phyloP scores from a whole-genome alignment of 2,888 invertebrate species.

The Strigamia transsilvanica region DNA sequence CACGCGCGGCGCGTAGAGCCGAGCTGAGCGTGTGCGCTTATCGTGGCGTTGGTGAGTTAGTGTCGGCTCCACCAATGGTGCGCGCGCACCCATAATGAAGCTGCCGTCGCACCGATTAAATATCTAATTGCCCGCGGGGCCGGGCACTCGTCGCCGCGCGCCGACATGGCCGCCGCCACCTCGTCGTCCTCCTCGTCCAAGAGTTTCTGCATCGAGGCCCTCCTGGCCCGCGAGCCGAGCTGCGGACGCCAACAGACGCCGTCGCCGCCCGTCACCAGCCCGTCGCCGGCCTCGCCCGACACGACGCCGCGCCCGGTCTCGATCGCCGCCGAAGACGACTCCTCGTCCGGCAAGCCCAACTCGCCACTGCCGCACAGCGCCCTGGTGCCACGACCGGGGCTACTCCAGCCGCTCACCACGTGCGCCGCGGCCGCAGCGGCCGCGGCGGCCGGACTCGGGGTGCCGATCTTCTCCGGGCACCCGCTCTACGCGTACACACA shows the following conservation, averaged over 20 bases:
- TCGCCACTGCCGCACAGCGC: slow-evolving; percentile 46
- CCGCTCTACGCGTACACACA: slow-evolving; percentile 57
- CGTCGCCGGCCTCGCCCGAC: slow-evolving; percentile 1
- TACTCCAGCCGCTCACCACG: slow-evolving; percentile 53
- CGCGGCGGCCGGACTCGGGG: slow-evolving; percentile 48
- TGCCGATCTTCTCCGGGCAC: slow-evolving; percentile 57
- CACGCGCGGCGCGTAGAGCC: neutral
- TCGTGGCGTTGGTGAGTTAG: slow-evolving; percentile 51
- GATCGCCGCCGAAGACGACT: slow-evolving; percentile 23
- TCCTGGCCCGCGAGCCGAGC: slow-evolving; percentile 72
- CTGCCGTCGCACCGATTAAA: slow-evolving; percentile 54
- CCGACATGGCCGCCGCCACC: slow-evolving; percentile 52
- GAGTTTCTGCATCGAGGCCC: slow-evolving; percentile 90
- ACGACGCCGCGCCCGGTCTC: slow-evolving; percentile 7
- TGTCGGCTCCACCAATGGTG: slow-evolving; percentile 52
- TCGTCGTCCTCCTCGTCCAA: slow-evolving; percentile 63
- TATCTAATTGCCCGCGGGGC: slow-evolving; percentile 55
- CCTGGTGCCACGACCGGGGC: slow-evolving; percentile 55
- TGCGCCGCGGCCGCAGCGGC: slow-evolving; percentile 49
- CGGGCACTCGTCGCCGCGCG: slow-evolving; percentile 52
- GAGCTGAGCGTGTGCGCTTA: slow-evolving; percentile 23
- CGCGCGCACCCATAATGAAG: slow-evolving; percentile 54
- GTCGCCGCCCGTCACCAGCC: slow-evolving; percentile 29
- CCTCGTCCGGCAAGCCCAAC: slow-evolving; percentile 45
- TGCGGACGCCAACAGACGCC: slow-evolving; percentile 56